Conservation (phyloP, 2,797 vertebrate genomes). For the Limosa lapponica region DNA sequence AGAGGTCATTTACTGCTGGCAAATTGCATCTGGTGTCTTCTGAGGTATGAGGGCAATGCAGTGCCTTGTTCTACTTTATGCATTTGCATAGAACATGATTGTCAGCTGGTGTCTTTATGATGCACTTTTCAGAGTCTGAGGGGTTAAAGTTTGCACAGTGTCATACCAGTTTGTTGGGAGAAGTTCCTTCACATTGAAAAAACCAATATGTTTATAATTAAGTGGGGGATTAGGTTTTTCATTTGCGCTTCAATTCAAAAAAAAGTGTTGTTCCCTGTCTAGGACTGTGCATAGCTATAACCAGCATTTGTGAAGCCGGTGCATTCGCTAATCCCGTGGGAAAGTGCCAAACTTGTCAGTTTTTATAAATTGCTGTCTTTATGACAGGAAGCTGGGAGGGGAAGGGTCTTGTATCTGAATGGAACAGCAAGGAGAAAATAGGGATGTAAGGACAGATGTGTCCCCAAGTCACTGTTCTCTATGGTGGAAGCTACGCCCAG, state of each 20-base stretch:
- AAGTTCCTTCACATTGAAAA: background rate
- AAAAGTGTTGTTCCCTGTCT: background rate
- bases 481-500: conserved; percentile 4
- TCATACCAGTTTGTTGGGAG: background rate
- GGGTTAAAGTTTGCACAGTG: background rate
- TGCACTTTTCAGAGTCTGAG: background rate
- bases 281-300: background rate
- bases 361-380: conserved; percentile 53
- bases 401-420: conserved; percentile 24
- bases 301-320: background rate
- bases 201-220: background rate
- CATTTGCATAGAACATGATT: background rate
- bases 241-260: background rate
- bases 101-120: background rate
- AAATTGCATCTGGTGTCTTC: background rate
- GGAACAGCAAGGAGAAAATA: conserved; percentile 17
- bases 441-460: background rate
- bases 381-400: conserved; percentile 41
- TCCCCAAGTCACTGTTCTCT: background rate
- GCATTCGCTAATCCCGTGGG: background rate
- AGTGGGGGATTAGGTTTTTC: background rate
- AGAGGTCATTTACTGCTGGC: background rate
- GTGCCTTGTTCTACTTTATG: background rate
- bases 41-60: background rate
- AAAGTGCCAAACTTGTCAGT: conserved; percentile 27